Evolutionary conservation across 2,797 vertebrate species (phyloP), one percentile per base, ranked within the genome.

Genomic region (Protonibea diacanthus): DNA sequence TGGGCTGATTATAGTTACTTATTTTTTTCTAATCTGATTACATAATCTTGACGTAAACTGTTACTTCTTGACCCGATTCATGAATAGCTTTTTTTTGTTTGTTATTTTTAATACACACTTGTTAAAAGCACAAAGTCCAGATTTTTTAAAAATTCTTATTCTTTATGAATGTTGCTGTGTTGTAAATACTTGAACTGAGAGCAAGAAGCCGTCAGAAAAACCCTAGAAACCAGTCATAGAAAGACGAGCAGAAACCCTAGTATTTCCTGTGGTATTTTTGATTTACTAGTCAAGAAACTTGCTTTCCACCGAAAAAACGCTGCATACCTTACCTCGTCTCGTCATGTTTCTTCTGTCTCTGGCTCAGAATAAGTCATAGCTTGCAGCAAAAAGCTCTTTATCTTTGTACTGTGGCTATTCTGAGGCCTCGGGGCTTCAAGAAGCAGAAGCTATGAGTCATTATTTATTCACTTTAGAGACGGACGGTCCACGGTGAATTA

Each of bases 361-460:
- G 60, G 27, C 57, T 86, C 58, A 25, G 61, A 66, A 52, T 74
- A 66, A 15, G 4, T 71, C 58, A 33, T 52, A n/a, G 60, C 47
- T 71, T 75, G 18, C 10, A 73, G 70, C 59, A 49, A 59, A 71
- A 62, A 20, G n/a, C 5, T 25, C 20, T 60, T 68, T 10, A 5
- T 44, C 52, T 84, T 71, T 53, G 42, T 75, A 3, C 64, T 5
- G 11, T 68, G 57, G 51, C 64, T 84, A 65, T 80, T 90, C 62
- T 49, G 7, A 42, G 45, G 15, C 25, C 53, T 52, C 38, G 49
- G 40, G 44, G 61, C 57, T 73, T 66, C 12, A 51, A 78, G 66
- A 81, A 80, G 56, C 74, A 82, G 80, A 86, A 81, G 52, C 71
- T 80, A 7, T 23, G 63, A 82, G 45, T 86, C 76, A 72, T 78